phyloP scores from a whole-genome alignment of 2,888 invertebrate genomes.

The Ctena decussata region DNA sequence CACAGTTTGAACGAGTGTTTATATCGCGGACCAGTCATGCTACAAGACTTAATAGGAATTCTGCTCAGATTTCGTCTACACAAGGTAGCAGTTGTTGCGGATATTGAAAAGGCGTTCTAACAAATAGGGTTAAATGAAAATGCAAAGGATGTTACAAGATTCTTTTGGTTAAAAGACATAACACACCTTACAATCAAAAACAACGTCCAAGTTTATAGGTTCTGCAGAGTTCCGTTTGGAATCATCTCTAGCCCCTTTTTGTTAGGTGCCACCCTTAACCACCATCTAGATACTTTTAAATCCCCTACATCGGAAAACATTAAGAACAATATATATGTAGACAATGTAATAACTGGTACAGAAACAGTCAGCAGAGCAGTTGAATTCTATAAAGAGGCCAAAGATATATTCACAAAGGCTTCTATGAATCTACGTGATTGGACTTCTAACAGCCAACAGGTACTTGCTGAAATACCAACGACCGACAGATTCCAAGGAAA shows the following conservation, averaged over 20 bases:
- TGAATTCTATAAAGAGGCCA: neutral
- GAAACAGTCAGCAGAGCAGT: neutral
- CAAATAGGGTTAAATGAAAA: conserved; percentile 20
- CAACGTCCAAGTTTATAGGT: conserved; percentile 12
- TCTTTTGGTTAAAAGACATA: no score
- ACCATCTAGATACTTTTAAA: neutral
- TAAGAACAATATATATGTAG: conserved; percentile 17
- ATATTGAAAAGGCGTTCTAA: conserved; percentile 30
- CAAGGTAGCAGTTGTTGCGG: conserved; percentile 13
- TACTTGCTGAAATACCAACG: neutral
- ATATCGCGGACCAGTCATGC: conserved; percentile 24
- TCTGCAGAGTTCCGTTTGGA: conserved; percentile 22
- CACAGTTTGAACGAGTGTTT: conserved; percentile 49
- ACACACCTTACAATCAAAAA: neutral
- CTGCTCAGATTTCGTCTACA: conserved; percentile 32
- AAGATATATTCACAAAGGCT: conserved; percentile 10
- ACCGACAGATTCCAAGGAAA: neutral
- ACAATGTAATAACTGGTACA: conserved; percentile 4
- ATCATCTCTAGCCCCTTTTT: conserved; percentile 18
- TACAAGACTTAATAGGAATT: conserved; percentile 35
- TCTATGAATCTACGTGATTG: conserved; percentile 26
- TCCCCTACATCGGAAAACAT: neutral
- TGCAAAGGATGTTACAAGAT: conserved; percentile 27
- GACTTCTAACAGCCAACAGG: conserved; percentile 13
- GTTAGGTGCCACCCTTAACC: conserved; percentile 7